Evolutionary conservation across 2,888 invertebrate genomes (phyloP).

Genomic region (Cerastis rubricosa): DNA sequence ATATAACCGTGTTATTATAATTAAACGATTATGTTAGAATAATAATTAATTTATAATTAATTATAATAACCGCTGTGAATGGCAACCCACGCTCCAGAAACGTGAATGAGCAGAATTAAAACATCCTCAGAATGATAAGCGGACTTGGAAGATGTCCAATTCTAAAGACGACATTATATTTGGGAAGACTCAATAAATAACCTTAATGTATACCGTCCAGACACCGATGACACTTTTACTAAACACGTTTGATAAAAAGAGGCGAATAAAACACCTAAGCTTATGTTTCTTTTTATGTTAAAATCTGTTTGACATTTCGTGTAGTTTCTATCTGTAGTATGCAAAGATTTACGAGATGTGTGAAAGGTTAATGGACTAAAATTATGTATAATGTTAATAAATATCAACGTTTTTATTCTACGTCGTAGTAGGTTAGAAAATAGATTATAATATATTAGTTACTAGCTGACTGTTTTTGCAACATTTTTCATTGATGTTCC

Average conservation of each 20-base stretch:
- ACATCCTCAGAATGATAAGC: conserved; percentile 73
- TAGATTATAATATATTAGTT: not conserved
- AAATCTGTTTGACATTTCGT: conserved; percentile 43
- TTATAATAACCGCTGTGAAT: conserved; percentile 59
- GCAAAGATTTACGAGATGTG: conserved; percentile 35
- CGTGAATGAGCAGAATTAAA: conserved; percentile 73
- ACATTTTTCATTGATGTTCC: too few species aligned
- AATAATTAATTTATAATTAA: conserved; percentile 8
- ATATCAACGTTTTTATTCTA: conserved; percentile 7
- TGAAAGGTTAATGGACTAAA: conserved; percentile 42
- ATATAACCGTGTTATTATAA: not conserved
- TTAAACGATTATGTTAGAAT: conserved; percentile 8
- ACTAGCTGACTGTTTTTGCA: too few species aligned
- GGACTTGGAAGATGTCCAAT: conserved; percentile 76
- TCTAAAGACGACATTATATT: conserved; percentile 66
- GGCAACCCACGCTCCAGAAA: conserved; percentile 63
- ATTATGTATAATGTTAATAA: conserved; percentile 13
- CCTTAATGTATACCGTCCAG: conserved; percentile 77
- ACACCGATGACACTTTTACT: conserved; percentile 83
- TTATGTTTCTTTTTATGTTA: conserved; percentile 27
- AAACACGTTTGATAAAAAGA: conserved; percentile 75
- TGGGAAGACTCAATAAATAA: conserved; percentile 79
- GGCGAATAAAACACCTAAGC: conserved; percentile 62
- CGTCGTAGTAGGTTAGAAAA: not conserved
- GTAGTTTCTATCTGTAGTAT: conserved; percentile 29